phyloP scores from a whole-genome alignment of 1,140 invertebrate genomes.

The Bombus polaris region DNA sequence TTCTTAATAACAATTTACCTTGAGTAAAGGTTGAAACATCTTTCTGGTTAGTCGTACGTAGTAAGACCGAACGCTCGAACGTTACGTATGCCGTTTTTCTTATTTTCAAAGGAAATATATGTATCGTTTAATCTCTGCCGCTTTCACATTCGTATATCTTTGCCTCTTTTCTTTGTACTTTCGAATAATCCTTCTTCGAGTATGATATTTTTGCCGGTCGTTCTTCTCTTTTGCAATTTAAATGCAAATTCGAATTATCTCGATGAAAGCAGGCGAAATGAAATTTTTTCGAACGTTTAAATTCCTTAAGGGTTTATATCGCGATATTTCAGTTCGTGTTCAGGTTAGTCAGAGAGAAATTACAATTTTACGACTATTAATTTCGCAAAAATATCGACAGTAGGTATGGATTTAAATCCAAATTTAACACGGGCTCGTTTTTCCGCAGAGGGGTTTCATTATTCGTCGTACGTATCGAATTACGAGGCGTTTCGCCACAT shows the following conservation, averaged over 20 bases:
- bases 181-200: not conserved
- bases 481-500: not conserved
- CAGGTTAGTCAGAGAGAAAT: not conserved
- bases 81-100: not conserved
- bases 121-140: not conserved
- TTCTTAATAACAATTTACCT: constrained; percentile 8
- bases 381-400: not conserved
- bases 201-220: not conserved
- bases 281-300: not conserved
- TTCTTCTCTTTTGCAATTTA: not conserved
- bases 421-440: not conserved
- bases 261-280: not conserved
- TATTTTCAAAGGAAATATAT: not conserved
- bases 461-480: not conserved
- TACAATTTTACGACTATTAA: not conserved
- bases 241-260: constrained; percentile 1
- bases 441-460: not conserved
- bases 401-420: not conserved
- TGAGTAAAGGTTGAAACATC: not conserved
- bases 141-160: not conserved
- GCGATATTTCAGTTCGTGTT: not conserved
- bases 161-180: not conserved
- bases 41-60: not conserved
- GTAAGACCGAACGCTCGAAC: not conserved
- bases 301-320: not conserved